Base-by-base conservation (phyloP, 1,140 invertebrate genomes). In the Ladona fulva region DNA sequence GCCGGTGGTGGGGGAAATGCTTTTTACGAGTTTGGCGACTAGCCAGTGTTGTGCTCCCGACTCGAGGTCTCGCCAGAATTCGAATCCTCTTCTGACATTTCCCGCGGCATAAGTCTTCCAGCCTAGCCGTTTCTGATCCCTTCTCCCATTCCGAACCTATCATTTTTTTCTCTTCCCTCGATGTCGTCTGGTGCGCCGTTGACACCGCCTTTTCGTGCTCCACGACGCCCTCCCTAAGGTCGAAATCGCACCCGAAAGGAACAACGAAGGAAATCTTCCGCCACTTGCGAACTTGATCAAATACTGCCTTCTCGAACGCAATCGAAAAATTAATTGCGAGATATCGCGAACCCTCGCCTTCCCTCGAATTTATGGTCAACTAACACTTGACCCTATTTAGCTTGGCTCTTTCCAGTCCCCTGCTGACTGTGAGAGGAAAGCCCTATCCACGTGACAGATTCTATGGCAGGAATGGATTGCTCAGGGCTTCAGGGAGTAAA, bases 1-100 rank as follows among this genome's bases (percentile, higher is more conserved):
- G 44, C 10, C 10, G 3, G 52, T 1, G 52, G 52, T 66, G 52
- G 52, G 14, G 52, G 52, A 66, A 66, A 37, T 16, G 52, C 52
- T 66, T 66, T 66, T 66, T 66, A 66, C 52, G 52, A 66, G 52
- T 66, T 66, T 66, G 52, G 52, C 52, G 52, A 12, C 52, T 66
- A 16, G 52, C 52, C 52, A 66, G 52, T 66, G 52, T 66, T 66
- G 14, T 22, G 52, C 52, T 22, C 52, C 52, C 52, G 52, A 66
- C 52, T 3, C 52, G 52, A 66, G 52, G 52, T 66, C 52, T 66
- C 52, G 52, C 52, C 52, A 66, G 52, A 66, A 66, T 66, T 3
- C 52, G 52, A 66, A 12, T 12, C 52, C 52, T 22, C 52, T 12
- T 66, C n/a, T 66, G 52, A 66, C 52, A 66, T 66, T 66, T 66